These are phyloP conservation scores for Heptranchias perlo DNA, from an alignment of 2,113 vertebrate genomes.

Conservation along the genomic window DNA sequence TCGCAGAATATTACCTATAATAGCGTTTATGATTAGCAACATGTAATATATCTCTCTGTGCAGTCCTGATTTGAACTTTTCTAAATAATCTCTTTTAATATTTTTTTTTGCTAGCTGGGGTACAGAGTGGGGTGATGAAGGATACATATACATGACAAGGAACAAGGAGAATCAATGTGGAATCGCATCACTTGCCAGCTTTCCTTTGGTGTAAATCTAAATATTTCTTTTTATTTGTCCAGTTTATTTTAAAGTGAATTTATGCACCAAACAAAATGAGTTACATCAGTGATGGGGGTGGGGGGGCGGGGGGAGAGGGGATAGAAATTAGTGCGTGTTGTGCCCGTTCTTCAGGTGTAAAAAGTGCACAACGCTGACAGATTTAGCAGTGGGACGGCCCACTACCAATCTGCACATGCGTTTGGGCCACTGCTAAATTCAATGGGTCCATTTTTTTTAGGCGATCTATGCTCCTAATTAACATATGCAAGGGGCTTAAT, in stretches of 20 bases:
- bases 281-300: neutral
- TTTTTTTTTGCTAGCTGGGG: slow-evolving; percentile 57
- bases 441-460: no score
- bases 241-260: neutral
- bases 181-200: slow-evolving; percentile 59
- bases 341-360: neutral
- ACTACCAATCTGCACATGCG: neutral
- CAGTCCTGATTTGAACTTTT: neutral
- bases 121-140: slow-evolving; percentile 53
- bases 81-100: neutral
- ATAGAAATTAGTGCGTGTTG: neutral
- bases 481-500: neutral
- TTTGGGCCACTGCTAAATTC: neutral
- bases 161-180: slow-evolving; percentile 68
- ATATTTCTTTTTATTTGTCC: neutral
- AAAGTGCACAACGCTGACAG: neutral
- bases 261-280: neutral
- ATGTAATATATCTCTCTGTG: no score
- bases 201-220: slow-evolving; percentile 54
- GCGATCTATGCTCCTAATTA: no score
- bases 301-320: neutral
- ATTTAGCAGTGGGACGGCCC: neutral
- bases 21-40: no score
- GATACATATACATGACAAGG: slow-evolving; percentile 64
- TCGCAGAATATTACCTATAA: no score